Conservation (phyloP, 2,888 invertebrate genomes). For the Ametastegia equiseti region DNA sequence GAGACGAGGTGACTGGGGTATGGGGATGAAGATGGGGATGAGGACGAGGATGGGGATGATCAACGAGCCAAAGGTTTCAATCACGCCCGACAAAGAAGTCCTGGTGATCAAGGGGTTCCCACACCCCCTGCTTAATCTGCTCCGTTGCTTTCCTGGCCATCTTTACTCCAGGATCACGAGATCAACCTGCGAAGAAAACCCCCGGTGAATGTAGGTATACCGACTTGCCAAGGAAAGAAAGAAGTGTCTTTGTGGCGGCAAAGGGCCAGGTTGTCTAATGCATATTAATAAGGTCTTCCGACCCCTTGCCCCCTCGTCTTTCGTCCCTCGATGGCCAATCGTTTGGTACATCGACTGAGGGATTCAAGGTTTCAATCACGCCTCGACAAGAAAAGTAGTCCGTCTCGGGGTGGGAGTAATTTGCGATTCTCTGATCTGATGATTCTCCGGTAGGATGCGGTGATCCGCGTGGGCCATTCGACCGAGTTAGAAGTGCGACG, state of each 20-base stretch:
- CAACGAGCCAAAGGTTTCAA: slow-evolving; percentile 47
- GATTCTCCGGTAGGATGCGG: slow-evolving; percentile 58
- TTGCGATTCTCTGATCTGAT: slow-evolving; percentile 35
- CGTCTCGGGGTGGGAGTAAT: slow-evolving; percentile 11
- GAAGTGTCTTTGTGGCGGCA: slow-evolving; percentile 51
- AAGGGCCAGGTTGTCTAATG: slow-evolving; percentile 65
- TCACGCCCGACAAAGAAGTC: slow-evolving; percentile 52
- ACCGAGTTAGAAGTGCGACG: slow-evolving; percentile 46
- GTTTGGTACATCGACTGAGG: slow-evolving; percentile 10
- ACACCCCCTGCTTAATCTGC: slow-evolving; percentile 19
- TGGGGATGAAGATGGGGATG: slow-evolving; percentile 6
- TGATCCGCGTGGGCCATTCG: slow-evolving; percentile 61
- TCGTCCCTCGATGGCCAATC: slow-evolving; percentile 54
- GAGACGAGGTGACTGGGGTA: slow-evolving; percentile 24
- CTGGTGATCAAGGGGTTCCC: slow-evolving; percentile 35
- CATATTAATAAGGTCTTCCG: slow-evolving; percentile 66
- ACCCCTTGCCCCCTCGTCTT: no score
- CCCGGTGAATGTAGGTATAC: neutral
- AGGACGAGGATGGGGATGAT: slow-evolving; percentile 28
- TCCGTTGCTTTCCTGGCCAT: slow-evolving; percentile 30
- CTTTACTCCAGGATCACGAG: slow-evolving; percentile 23
- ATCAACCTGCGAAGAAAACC: slow-evolving; percentile 20
- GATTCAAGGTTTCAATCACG: slow-evolving; percentile 50
- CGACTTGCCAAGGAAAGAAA: slow-evolving; percentile 55
- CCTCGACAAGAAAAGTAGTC: neutral